phyloP scores from a whole-genome alignment of 2,888 invertebrate genomes.

The Pherbina coryleti region DNA sequence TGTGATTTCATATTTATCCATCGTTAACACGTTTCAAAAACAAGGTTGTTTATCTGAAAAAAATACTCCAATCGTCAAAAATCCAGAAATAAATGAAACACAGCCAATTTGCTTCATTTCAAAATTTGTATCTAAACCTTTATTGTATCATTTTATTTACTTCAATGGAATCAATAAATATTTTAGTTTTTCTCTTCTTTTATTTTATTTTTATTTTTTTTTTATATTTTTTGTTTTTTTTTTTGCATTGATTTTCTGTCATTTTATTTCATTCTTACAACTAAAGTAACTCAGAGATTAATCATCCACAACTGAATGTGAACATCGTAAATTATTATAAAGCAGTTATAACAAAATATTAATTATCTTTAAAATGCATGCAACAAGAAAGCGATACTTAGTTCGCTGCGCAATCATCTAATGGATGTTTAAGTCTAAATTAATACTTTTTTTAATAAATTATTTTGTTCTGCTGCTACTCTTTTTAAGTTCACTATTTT shows the following conservation, averaged over 20 bases:
- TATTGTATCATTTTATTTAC: constrained; percentile 60
- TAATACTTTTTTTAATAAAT: neutral
- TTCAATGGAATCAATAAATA: constrained; percentile 18
- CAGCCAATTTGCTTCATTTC: constrained; percentile 59
- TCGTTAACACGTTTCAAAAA: neutral
- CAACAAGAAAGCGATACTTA: neutral
- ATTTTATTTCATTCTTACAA: constrained; percentile 10
- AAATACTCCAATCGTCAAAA: neutral
- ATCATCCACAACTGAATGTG: neutral
- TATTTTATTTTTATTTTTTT: too few relatives aligned
- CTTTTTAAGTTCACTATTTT: neutral
- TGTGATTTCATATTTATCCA: too few relatives aligned
- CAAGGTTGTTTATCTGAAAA: neutral
- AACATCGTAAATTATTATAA: neutral
- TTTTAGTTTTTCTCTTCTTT: neutral
- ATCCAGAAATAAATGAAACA: constrained; percentile 40
- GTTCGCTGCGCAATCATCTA: neutral
- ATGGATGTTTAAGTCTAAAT: neutral
- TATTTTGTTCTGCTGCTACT: neutral
- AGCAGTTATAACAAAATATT: neutral
- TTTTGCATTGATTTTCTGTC: constrained; percentile 9
- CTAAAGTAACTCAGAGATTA: neutral
- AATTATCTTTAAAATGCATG: neutral
- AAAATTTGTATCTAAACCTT: constrained; percentile 70
- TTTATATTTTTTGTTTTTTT: too few relatives aligned